Conservation (phyloP, 2,113 vertebrate species). For the Octodon degus region DNA sequence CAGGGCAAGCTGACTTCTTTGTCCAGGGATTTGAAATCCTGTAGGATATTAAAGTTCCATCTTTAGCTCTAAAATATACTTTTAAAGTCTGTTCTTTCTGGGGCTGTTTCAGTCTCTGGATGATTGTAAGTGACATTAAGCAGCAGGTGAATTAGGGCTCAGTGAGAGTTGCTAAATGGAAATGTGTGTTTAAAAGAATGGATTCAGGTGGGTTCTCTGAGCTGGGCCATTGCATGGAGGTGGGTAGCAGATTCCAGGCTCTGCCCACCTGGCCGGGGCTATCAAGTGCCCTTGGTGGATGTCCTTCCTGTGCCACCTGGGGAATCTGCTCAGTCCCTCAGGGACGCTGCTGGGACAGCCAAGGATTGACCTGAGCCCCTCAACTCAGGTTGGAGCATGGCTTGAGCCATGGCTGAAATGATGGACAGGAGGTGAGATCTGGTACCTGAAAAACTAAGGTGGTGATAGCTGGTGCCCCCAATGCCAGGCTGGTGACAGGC, state of each 20-base stretch:
- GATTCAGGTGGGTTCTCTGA: neutral
- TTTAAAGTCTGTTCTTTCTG: slow-evolving; percentile 69
- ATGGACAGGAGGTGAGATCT: neutral
- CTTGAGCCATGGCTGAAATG: neutral
- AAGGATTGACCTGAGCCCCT: no score
- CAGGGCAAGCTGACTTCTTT: slow-evolving; percentile 59
- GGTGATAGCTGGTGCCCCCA: neutral
- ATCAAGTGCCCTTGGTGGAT: fast-evolving
- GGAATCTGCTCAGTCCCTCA: neutral
- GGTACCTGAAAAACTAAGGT: neutral
- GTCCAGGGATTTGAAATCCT: slow-evolving; percentile 70
- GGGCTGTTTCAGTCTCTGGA: slow-evolving; percentile 56
- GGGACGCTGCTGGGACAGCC: neutral
- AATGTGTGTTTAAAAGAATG: slow-evolving; percentile 20
- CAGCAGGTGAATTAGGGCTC: slow-evolving; percentile 56
- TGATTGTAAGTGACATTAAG: slow-evolving; percentile 64
- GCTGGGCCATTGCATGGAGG: fast-evolving
- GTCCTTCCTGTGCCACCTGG: neutral
- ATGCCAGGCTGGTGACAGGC: neutral
- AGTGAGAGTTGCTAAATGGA: slow-evolving; percentile 21
- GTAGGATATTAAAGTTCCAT: slow-evolving; percentile 70
- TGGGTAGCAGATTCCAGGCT: fast-evolving
- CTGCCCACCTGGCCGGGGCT: neutral
- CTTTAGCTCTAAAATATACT: slow-evolving; percentile 70
- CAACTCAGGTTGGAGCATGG: neutral